A percentile compares a stretch with the other conserved stretches of the same genome.
phyloP scores from a whole-genome alignment of 2,888 invertebrate genomes.

The Platycheirus albimanus region DNA sequence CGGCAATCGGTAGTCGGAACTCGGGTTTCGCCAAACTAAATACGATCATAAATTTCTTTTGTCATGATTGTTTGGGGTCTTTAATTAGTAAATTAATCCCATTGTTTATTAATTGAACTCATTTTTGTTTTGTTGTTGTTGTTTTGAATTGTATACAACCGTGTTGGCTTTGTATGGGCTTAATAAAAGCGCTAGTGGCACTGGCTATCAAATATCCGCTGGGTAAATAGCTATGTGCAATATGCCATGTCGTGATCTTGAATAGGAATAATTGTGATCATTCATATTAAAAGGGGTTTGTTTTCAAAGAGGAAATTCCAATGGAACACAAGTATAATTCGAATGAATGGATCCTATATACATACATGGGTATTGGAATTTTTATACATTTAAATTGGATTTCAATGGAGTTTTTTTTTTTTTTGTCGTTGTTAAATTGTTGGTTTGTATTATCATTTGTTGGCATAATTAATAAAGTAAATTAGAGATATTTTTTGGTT shows the following conservation, averaged over 20 bases:
- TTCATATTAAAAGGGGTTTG: slow-evolving; percentile 57
- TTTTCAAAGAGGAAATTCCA: slow-evolving; percentile 50
- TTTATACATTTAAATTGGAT: slow-evolving; percentile 47
- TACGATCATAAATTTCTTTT: slow-evolving; percentile 26
- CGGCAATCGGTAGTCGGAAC: too few species aligned
- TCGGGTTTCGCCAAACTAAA: slow-evolving; percentile 22
- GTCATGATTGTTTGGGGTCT: slow-evolving; percentile 75
- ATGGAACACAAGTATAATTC: slow-evolving; percentile 32
- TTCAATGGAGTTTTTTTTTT: slow-evolving; percentile 26
- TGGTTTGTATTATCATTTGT: not conserved
- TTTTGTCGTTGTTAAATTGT: slow-evolving; percentile 8
- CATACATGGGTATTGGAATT: slow-evolving; percentile 50
- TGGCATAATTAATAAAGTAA: slow-evolving; percentile 43
- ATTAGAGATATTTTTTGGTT: slow-evolving; percentile 20
- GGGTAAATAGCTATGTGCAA: slow-evolving; percentile 66
- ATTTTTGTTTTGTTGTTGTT: slow-evolving; percentile 34
- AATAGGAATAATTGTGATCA: slow-evolving; percentile 60
- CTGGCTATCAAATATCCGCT: slow-evolving; percentile 72
- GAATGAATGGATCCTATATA: slow-evolving; percentile 57
- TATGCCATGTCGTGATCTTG: slow-evolving; percentile 63
- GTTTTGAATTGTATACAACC: slow-evolving; percentile 55
- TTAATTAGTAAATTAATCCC: slow-evolving; percentile 83
- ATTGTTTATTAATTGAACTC: slow-evolving; percentile 82
- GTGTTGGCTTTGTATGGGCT: slow-evolving; percentile 68
- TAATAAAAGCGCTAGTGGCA: slow-evolving; percentile 50